These are phyloP conservation scores for Eupithecia tripunctaria DNA, from an alignment of 2,888 invertebrate species.

Conservation along the genomic window DNA sequence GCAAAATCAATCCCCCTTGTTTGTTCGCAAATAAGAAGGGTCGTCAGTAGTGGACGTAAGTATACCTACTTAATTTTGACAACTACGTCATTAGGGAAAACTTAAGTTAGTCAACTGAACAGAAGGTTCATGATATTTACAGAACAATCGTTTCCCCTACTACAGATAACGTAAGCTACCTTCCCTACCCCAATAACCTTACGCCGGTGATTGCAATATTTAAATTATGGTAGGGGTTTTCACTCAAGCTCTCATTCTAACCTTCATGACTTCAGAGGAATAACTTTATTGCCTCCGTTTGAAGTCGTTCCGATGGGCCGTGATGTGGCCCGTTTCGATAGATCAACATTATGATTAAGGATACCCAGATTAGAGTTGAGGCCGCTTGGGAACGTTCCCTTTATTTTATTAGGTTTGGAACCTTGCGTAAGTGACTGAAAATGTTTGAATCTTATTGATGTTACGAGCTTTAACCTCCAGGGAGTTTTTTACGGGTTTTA, in stretches of 20 bases:
- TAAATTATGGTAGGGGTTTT: neutral
- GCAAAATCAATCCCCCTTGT: too few species aligned
- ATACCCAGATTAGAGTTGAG: slow-evolving; percentile 11
- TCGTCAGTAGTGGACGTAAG: too few species aligned
- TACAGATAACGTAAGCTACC: neutral
- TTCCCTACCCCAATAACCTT: neutral
- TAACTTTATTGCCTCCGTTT: slow-evolving; percentile 44
- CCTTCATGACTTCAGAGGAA: slow-evolving; percentile 37
- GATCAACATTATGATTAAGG: slow-evolving; percentile 28
- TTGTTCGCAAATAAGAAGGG: too few species aligned
- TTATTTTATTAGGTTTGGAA: slow-evolving; percentile 6
- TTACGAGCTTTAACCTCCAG: neutral
- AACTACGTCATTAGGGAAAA: neutral
- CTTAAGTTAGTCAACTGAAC: neutral
- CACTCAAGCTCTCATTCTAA: slow-evolving; percentile 12
- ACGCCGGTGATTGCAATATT: neutral
- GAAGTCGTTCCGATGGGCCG: slow-evolving; percentile 38
- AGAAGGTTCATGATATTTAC: neutral
- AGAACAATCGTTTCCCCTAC: neutral
- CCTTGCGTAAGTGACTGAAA: slow-evolving; percentile 4
- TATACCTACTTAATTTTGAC: neutral
- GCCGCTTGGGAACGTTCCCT: neutral
- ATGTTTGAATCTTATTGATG: neutral
- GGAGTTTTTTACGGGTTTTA: neutral
- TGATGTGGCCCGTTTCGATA: slow-evolving; percentile 30